Evolutionary conservation across 2,888 invertebrate species (phyloP), one percentile per base, ranked within the genome.

Genomic region (Plebejus melissa): DNA sequence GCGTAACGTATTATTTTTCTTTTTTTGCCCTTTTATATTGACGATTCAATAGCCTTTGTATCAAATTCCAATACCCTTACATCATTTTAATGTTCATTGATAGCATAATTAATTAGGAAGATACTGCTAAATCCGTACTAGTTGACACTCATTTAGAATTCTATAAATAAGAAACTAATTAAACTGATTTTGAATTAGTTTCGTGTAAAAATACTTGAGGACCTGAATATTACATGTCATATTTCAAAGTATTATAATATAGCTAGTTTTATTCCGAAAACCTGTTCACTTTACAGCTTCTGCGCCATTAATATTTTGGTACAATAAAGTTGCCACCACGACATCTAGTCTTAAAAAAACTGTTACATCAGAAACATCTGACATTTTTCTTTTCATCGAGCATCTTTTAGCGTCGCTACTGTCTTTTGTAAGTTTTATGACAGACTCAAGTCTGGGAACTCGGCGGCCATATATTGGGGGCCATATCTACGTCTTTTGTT

Each of bases 401-500:
- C 58, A 22, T 22, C 7, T 22, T 58, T 58, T 58, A 58, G 58
- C 58, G 13, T n/a, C 57, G 22, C 58, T 58, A 58, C n/a, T 58
- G 58, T 65, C 28, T 60, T 60, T 60, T 65, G 65, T 65, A 65
- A 32, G 65, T 13, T 65, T 65, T 65, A 65, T 36, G 65, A 65
- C 6, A 16, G 22, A 60, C 28, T 65, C 32, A 7, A 16, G 65
- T 36, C 65, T 70, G 70, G 70, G 70, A 70, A 70, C 70, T n/a
- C 22, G 16, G 41, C n/a, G 9, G 38, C n/a, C n/a, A 70, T 70
- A 22, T 70, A 70, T 70, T 22, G 32, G 32, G 65, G 32, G 32
- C 32, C 65, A 65, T 65, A 65, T 60, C 28, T 32, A 81, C 80
- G 81, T 84, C 87, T 83, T 87, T 88, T 89, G 88, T 90, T 84